Conservation (phyloP, 2,113 vertebrate species). For the Mirounga angustirostris region DNA sequence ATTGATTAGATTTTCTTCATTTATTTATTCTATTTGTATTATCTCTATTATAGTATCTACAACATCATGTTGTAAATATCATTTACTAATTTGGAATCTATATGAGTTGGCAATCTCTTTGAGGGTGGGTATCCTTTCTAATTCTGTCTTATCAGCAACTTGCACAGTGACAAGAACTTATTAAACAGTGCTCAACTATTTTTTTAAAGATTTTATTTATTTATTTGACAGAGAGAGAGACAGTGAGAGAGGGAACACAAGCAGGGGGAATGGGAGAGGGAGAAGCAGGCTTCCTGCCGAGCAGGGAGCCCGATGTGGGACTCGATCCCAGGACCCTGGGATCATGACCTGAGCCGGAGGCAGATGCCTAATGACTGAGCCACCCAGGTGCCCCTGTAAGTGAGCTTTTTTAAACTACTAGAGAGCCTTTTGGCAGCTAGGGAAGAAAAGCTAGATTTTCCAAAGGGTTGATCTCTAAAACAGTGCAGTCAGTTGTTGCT, state of each 20-base stretch:
- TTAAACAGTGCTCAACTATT: neutral
- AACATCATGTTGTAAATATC: neutral
- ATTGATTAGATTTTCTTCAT: neutral
- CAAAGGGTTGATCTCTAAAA: constrained; percentile 70
- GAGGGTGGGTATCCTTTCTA: neutral
- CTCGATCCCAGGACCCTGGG: no score
- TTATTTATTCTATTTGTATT: neutral
- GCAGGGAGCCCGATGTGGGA: no score
- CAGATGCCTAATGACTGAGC: no score
- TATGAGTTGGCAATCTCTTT: neutral
- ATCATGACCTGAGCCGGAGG: no score
- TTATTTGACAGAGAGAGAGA: neutral
- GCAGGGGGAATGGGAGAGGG: no score
- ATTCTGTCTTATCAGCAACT: neutral
- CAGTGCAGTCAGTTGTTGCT: constrained; percentile 40
- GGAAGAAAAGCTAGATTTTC: constrained; percentile 68
- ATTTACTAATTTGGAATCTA: neutral
- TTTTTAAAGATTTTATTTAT: neutral
- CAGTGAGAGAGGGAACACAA: no score
- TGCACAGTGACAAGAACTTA: neutral
- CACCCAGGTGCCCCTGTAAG: no score
- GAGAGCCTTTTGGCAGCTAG: constrained; percentile 59
- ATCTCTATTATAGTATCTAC: neutral
- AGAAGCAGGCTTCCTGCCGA: no score
- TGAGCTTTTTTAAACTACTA: neutral